Base-by-base conservation (phyloP, 2,888 invertebrate species). In the Margaritifera margaritifera region DNA sequence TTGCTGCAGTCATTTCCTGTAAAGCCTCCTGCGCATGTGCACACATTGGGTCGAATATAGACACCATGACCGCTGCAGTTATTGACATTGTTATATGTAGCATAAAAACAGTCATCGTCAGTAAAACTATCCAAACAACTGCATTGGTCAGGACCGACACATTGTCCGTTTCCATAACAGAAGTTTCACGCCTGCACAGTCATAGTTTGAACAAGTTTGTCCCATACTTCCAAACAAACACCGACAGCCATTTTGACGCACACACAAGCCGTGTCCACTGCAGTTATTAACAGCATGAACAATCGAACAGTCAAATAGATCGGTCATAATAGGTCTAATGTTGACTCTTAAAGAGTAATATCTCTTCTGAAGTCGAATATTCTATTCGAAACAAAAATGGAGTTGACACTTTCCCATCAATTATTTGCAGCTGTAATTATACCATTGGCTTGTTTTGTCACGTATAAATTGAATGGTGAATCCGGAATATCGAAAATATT, bases 121-220 rank as follows among this genome's bases (percentile, higher is more conserved):
- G 62, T 61, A 78, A 78, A 80, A 0, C 81, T 79, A 24, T n/a
- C 42, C 20, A 61, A 60, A 54, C 81, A 81, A 6, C 64, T 18
- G 63, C 81, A 81, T 20, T 20, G 54, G 60, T 81, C 77, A 20
- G 79, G 78, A 50, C 77, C 81, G 42, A 69, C 54, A 55, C 81
- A 81, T 5, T 50, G 31, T 18, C 81, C 81, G 31, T 75, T 74
- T 6, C 72, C 76, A 64, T 71, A 68, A 62, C 81, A 81, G 53
- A 73, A 58, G 56, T 65, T 62, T 8, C n/a, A 81, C 67, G 8
- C 63, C 71, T 22, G 69, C 66, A 52, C 77, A 77, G 67, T 74
- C 74, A 68, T 62, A 69, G 0, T 70, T 67, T n/a, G 68, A 61
- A 50, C 77, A 77, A 20, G n/a, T 50, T 20, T 6, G 24, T 31